phyloP scores from a whole-genome alignment of 2,888 invertebrate genomes.

The Argyresthia albistria region DNA sequence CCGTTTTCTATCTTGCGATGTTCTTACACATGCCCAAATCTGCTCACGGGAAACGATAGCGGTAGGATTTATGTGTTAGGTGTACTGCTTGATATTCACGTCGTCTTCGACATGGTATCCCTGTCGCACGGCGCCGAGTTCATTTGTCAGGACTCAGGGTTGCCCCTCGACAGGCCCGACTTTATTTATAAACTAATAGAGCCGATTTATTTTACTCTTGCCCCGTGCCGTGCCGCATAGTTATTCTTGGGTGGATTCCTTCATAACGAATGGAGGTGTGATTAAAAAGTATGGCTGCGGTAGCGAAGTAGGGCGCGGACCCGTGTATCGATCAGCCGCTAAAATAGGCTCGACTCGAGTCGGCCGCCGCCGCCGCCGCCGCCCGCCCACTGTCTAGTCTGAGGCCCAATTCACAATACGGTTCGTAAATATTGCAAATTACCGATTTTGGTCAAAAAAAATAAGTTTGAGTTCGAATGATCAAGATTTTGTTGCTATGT shows the following conservation, averaged over 20 bases:
- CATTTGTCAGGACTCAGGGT: slow-evolving; percentile 36
- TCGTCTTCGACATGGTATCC: slow-evolving; percentile 33
- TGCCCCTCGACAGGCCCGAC: slow-evolving; percentile 1
- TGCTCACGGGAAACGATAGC: slow-evolving; percentile 26
- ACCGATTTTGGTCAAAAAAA: too few species aligned
- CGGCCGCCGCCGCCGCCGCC: slow-evolving; percentile 1
- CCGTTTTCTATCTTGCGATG: not conserved
- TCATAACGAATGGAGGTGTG: slow-evolving; percentile 24
- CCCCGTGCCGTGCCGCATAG: not conserved
- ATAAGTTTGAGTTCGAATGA: too few species aligned
- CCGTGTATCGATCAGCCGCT: slow-evolving; percentile 58
- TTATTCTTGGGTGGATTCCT: not conserved
- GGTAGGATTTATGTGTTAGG: slow-evolving; percentile 21
- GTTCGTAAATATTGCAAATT: too few species aligned
- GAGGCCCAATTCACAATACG: slow-evolving; percentile 10
- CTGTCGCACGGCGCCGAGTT: slow-evolving; percentile 39
- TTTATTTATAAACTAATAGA: slow-evolving; percentile 5
- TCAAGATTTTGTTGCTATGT: too few species aligned
- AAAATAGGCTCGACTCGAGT: slow-evolving; percentile 44
- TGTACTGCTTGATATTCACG: slow-evolving; percentile 45
- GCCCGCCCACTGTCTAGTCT: slow-evolving; percentile 43
- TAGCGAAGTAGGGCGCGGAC: slow-evolving; percentile 54
- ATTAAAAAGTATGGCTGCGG: slow-evolving; percentile 43
- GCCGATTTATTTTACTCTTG: slow-evolving; percentile 1
- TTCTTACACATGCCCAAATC: slow-evolving; percentile 11